These are phyloP conservation scores for Eudorcas thomsonii DNA, from an alignment of 2,113 vertebrate genomes.

Conservation along the genomic window DNA sequence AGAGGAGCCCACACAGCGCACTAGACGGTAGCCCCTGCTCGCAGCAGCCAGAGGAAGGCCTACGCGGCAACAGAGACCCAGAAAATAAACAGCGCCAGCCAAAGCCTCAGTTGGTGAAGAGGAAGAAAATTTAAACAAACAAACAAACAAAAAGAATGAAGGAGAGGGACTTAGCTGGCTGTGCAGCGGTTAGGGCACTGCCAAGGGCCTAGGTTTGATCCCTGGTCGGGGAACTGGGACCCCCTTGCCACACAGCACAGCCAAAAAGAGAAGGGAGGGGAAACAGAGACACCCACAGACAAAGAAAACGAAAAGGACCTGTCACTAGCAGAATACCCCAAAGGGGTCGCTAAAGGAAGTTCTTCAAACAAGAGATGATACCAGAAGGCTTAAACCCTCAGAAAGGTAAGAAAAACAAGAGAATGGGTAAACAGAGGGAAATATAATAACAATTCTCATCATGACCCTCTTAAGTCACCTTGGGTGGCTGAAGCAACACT, in stretches of 20 bases:
- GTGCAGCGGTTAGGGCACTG: background rate
- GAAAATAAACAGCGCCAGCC: rapidly evolving
- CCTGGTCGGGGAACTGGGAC: background rate
- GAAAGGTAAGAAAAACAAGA: background rate
- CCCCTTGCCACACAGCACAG: background rate
- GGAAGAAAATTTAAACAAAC: background rate
- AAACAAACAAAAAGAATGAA: rapidly evolving
- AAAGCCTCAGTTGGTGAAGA: background rate
- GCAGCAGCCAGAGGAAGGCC: rapidly evolving
- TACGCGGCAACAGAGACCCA: background rate
- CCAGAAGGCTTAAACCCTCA: background rate
- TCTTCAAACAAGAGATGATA: background rate
- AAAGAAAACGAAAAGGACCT: background rate
- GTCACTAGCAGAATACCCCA: background rate
- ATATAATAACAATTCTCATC: rapidly evolving
- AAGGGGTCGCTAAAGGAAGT: background rate
- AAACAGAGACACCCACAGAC: background rate
- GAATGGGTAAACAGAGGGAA: background rate
- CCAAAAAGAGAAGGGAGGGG: background rate
- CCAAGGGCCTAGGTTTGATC: background rate
- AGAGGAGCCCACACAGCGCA: rapidly evolving
- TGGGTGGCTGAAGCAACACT: background rate
- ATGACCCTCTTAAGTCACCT: rapidly evolving
- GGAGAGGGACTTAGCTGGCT: background rate
- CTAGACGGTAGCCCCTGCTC: background rate